These are phyloP conservation scores for Anoplopoma fimbria DNA, from an alignment of 2,113 vertebrate species.

Conservation along the genomic window DNA sequence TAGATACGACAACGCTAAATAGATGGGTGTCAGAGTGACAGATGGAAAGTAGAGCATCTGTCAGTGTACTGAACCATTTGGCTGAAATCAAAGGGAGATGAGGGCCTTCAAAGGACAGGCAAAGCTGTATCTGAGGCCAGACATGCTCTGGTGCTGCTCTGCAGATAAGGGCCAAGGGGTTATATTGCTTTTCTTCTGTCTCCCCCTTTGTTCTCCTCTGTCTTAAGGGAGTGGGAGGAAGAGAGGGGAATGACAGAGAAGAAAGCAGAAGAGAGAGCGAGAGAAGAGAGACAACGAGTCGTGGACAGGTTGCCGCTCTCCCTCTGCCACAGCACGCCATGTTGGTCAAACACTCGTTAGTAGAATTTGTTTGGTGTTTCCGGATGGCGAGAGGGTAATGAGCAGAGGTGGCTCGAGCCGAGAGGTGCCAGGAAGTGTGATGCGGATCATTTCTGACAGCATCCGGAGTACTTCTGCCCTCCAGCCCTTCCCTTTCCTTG, in stretches of 20 bases:
- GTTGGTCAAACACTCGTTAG: slow-evolving; percentile 78
- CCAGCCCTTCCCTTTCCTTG: slow-evolving; percentile 46
- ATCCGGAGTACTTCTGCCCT: slow-evolving; percentile 54
- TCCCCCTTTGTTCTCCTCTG: slow-evolving; percentile 72
- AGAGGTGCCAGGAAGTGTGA: slow-evolving; percentile 52
- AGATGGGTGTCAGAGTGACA: slow-evolving; percentile 73
- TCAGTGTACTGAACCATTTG: slow-evolving; percentile 70
- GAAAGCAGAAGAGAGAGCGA: slow-evolving; percentile 9
- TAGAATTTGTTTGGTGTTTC: slow-evolving; percentile 66
- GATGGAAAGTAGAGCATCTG: slow-evolving; percentile 76
- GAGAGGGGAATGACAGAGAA: slow-evolving; percentile 6
- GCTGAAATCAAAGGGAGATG: slow-evolving; percentile 77
- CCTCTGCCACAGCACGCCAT: slow-evolving; percentile 31
- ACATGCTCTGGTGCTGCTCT: slow-evolving; percentile 70
- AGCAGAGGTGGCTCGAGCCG: slow-evolving; percentile 61
- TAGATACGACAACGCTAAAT: slow-evolving; percentile 67
- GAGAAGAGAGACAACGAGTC: slow-evolving; percentile 31
- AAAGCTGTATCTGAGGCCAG: slow-evolving; percentile 68
- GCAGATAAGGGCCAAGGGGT: slow-evolving; percentile 71
- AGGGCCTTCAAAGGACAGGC: slow-evolving; percentile 75
- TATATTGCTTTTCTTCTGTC: slow-evolving; percentile 73
- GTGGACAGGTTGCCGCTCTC: slow-evolving; percentile 65
- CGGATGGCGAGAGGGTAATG: slow-evolving; percentile 60
- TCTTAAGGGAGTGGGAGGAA: slow-evolving; percentile 54
- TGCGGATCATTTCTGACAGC: slow-evolving; percentile 70